Conservation (phyloP, 2,888 invertebrate species). For the Vannuccia rotundouncinata region DNA sequence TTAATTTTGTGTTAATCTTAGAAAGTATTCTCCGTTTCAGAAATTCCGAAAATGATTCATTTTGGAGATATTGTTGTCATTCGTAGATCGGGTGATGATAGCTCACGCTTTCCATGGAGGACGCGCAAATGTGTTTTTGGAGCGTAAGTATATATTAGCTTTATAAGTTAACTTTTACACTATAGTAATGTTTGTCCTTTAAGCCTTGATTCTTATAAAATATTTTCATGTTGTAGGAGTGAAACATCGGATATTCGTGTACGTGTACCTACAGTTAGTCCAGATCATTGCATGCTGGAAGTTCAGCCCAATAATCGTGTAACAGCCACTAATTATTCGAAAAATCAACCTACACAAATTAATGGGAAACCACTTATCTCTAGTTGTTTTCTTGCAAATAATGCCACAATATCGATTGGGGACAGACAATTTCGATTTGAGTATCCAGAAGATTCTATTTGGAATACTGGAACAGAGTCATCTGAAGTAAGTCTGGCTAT, state of each 20-base stretch:
- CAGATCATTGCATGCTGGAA: slow-evolving; percentile 12
- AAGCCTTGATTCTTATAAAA: neutral
- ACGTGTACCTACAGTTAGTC: neutral
- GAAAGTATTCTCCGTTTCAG: no score
- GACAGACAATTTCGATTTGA: neutral
- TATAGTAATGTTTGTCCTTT: neutral
- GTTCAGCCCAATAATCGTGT: neutral
- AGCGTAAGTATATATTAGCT: neutral
- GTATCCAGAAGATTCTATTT: slow-evolving; percentile 1
- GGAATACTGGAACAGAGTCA: neutral
- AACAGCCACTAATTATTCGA: neutral
- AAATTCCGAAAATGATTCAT: neutral
- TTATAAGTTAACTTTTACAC: neutral
- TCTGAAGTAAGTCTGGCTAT: neutral
- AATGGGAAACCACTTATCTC: neutral
- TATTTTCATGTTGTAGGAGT: neutral
- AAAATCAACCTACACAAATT: neutral
- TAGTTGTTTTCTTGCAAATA: neutral
- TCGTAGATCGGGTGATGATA: slow-evolving; percentile 2
- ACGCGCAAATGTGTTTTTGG: slow-evolving; percentile 9
- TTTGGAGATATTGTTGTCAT: slow-evolving; percentile 19
- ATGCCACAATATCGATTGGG: neutral
- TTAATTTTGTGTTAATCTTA: no score
- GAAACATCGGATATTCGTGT: slow-evolving; percentile 1
- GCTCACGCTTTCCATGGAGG: slow-evolving; percentile 4